Evolutionary conservation across 2,113 vertebrate genomes (phyloP).

Genomic region (Toxostoma redivivum): DNA sequence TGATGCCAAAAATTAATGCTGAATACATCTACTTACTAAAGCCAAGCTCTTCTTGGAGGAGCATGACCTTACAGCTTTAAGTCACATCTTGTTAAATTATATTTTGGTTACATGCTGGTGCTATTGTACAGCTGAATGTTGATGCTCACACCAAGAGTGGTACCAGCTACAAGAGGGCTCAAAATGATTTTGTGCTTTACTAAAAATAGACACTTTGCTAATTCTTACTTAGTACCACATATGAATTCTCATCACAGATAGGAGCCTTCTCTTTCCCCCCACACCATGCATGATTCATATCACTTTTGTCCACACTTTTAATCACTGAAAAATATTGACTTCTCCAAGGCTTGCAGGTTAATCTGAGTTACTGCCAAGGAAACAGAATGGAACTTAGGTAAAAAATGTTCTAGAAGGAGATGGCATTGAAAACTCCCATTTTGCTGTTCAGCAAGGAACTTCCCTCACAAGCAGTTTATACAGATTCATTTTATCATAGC

Average conservation of each 20-base stretch:
- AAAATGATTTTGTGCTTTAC: not conserved
- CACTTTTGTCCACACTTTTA: not conserved
- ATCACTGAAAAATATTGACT: not conserved
- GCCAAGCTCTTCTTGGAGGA: not conserved
- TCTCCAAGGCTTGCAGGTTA: not conserved
- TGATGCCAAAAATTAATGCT: not conserved
- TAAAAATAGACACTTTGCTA: not conserved
- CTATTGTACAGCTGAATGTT: not conserved
- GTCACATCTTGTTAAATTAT: not conserved
- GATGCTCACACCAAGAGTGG: not conserved
- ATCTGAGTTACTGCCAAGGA: not conserved
- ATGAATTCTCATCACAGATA: not conserved
- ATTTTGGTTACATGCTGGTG: not conserved
- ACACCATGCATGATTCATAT: not conserved
- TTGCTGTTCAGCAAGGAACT: not conserved
- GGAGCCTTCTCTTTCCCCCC: not conserved
- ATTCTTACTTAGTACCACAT: not conserved
- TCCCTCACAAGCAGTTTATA: not conserved
- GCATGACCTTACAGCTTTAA: not conserved
- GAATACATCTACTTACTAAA: not conserved
- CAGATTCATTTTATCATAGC: not conserved
- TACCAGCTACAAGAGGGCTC: not conserved
- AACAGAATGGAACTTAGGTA: not conserved
- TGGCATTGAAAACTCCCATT: not conserved
- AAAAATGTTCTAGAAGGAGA: not conserved